Evolutionary conservation across 2,113 vertebrate genomes (phyloP).

Genomic region (Antechinus flavipes): DNA sequence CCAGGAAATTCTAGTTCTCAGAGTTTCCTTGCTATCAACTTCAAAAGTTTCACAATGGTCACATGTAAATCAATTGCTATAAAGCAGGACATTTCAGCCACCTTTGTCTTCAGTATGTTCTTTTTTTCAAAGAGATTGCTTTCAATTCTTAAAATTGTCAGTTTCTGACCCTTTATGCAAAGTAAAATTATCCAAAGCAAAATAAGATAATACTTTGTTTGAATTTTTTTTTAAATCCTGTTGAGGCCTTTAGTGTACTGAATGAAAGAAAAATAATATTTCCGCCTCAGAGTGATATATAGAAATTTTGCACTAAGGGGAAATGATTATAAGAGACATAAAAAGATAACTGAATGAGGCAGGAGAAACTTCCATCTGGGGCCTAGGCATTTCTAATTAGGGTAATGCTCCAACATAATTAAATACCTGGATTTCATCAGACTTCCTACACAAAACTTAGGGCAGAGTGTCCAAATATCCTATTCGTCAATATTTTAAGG

Average conservation of each 20-base stretch:
- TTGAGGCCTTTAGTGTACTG: not conserved
- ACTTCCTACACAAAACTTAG: not conserved
- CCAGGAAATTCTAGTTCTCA: not conserved
- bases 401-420: not conserved
- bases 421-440: not conserved
- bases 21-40: not conserved
- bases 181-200: not conserved
- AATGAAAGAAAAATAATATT: not conserved
- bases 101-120: not conserved
- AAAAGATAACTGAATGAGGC: not conserved
- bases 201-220: not conserved
- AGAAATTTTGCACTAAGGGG: not conserved
- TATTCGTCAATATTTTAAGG: not conserved
- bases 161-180: not conserved
- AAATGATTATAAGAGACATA: not conserved
- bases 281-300: not conserved
- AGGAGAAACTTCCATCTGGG: not conserved
- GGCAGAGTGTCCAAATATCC: not conserved
- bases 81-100: not conserved
- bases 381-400: not conserved
- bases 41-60: not conserved
- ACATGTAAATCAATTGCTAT: not conserved
- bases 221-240: not conserved
- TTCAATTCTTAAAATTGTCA: not conserved
- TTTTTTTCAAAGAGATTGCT: not conserved